These are phyloP conservation scores for Theodoxus fluviatilis DNA, from an alignment of 2,888 invertebrate genomes.

Conservation along the genomic window DNA sequence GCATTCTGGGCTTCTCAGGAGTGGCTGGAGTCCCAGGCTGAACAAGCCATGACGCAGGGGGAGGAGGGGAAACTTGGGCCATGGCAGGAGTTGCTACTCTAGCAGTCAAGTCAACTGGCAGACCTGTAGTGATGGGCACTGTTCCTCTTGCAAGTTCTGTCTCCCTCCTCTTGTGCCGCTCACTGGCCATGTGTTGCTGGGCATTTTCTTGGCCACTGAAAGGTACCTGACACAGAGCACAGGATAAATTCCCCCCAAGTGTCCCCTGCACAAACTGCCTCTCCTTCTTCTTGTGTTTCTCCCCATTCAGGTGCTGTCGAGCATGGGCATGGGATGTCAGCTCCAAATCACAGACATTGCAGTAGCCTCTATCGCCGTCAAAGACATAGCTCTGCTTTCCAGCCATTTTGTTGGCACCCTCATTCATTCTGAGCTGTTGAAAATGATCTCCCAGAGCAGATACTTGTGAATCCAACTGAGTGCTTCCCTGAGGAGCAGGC, in stretches of 20 bases:
- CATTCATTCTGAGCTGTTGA: too few species aligned
- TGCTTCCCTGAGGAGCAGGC: too few species aligned
- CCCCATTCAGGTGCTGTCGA: constrained; percentile 34
- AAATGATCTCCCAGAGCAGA: too few species aligned
- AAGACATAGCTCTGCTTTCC: too few species aligned
- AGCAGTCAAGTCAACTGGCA: too few species aligned
- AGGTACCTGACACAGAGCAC: constrained; percentile 40
- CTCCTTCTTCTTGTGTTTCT: constrained; percentile 36
- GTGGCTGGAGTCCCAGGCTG: neutral
- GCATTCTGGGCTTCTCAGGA: neutral
- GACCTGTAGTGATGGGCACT: too few species aligned
- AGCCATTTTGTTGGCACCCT: too few species aligned
- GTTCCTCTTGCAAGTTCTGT: constrained; percentile 13
- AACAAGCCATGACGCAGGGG: too few species aligned
- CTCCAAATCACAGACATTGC: constrained; percentile 36
- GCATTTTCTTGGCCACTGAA: constrained; percentile 38
- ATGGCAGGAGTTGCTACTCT: too few species aligned
- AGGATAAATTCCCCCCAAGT: constrained; percentile 22
- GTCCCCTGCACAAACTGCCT: neutral
- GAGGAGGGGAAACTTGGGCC: too few species aligned
- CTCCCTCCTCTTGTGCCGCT: constrained; percentile 37
- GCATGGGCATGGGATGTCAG: constrained; percentile 34
- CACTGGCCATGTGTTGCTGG: constrained; percentile 39
- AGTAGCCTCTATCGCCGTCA: constrained; percentile 35
- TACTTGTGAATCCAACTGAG: too few species aligned